Base-by-base conservation (phyloP, 2,797 vertebrate genomes). In the Smutsia temminckii region DNA sequence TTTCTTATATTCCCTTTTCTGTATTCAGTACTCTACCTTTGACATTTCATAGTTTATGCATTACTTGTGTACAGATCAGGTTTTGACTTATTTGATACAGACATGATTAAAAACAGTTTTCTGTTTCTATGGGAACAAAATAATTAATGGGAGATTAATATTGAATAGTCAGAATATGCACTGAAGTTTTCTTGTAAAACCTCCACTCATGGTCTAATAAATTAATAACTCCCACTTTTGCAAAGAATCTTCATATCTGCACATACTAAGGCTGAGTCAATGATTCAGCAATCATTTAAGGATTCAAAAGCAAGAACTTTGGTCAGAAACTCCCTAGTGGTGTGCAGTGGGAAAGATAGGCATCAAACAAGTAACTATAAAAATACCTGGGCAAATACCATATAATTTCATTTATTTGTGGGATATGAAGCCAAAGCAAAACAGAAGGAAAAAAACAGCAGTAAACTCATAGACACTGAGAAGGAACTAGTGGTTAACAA, bases 21-120 rank as follows among this genome's bases (percentile, higher is more conserved):
- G 27, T 72, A 53, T 95, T 97, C 92, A 42, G 69, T 93, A 46
- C 89, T 86, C 55, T 97, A 64, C 71, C 25, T 94, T 85, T 97
- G 86, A 97, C 89, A 97, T 97, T 98, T 98, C 81, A 93, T 14
- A 93, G 90, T 53, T 97, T 95, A 96, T 97, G 34, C 92, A 98
- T 98, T 97, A 98, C 97, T 98, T 97, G 72, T 96, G 2, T 69
- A 95, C 91, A 79, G 96, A 32, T 90, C 93, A 98, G 71, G 42
- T 84, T 93, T 46, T 96, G 21, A 91, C 96, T 72, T 75, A 87
- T 40, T 95, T 95, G 66, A 98, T 90, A 10, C 12, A 78, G 25
- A 42, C 8, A 92, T 96, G 93, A 83, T 89, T 92, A 61, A 95
- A 93, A 51, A 64, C 61, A 32, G 1, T 90, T 95, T 96, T 96